Base-by-base conservation (phyloP, 2,797 vertebrate genomes). In the Xyrichtys novacula region DNA sequence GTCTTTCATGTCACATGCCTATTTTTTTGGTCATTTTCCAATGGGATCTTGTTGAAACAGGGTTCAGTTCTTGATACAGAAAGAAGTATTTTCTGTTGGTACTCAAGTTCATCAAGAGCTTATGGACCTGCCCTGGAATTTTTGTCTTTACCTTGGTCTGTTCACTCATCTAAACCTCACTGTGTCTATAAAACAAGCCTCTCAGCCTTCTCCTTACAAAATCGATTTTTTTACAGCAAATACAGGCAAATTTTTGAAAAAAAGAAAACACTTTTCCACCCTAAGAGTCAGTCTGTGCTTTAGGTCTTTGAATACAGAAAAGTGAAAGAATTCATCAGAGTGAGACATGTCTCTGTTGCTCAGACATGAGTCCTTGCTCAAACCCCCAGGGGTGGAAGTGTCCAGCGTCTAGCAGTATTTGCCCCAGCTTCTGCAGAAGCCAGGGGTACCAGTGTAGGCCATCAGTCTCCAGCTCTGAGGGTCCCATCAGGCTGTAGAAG, bases 401-500 rank as follows among this genome's bases (percentile, higher is more conserved):
- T 79, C 92, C 92, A 0, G 94, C 86, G 63, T 94, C 93, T 81
- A 99, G 92, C 58, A 98, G 80, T 71, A 87, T 81, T 72, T 71
- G 89, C 73, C 97, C 97, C 52, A 99, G 84, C 86, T 68, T 92
- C 87, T 97, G 95, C 22, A 99, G 95, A 78, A 96, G 87, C 85
- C 87, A 78, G 9, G 97, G 93, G 90, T 98, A 99, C 97, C 98
- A 99, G 91, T 98, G 97, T 68, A 98, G 76, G 1, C 97, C 96
- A 0, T 95, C 87, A 2, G 63, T 90, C 55, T 93, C 94, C 5
- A 60, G 84, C 80, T 94, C 90, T 65, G 85, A 80, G 1, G 87
- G 83, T 8, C 91, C 90, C 4, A 85, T 77, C 67, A 96, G 89
- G 74, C 89, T 90, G 84, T 96, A 93, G 81, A 97, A 93, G 63